A percentile compares a stretch with the other conserved stretches of the same genome.
These are phyloP conservation scores for Deilephila porcellus DNA, from an alignment of 2,888 invertebrate genomes.

Conservation along the genomic window DNA sequence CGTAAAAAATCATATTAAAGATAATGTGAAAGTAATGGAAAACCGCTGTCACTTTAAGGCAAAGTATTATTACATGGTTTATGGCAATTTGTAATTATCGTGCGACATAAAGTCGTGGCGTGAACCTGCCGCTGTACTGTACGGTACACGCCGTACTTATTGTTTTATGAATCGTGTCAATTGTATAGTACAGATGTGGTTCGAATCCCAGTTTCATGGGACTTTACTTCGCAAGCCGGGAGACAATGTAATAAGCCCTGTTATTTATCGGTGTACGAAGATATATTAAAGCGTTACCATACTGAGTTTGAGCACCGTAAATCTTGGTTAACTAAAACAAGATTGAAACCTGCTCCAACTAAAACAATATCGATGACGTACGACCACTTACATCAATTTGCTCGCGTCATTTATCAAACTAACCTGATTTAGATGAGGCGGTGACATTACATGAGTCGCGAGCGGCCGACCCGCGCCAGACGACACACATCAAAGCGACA, in stretches of 20 bases:
- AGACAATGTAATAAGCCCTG: background rate
- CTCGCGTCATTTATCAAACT: slow-evolving; percentile 60
- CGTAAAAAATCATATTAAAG: too few species aligned
- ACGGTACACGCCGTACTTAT: slow-evolving; percentile 4
- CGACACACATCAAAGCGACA: slow-evolving; percentile 65
- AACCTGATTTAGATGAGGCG: slow-evolving; percentile 42
- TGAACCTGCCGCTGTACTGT: background rate
- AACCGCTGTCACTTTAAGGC: too few species aligned
- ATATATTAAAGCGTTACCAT: background rate
- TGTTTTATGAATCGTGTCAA: slow-evolving; percentile 22
- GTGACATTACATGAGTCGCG: slow-evolving; percentile 16
- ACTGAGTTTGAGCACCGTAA: slow-evolving; percentile 1
- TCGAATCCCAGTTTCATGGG: slow-evolving; percentile 3
- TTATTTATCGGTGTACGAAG: background rate
- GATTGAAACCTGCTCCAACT: slow-evolving; percentile 11
- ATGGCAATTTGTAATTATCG: background rate
- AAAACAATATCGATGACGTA: slow-evolving; percentile 22
- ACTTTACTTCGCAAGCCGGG: background rate
- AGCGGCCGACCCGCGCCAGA: slow-evolving; percentile 26
- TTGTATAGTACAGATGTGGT: slow-evolving; percentile 9
- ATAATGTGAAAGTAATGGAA: too few species aligned
- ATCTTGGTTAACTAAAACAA: slow-evolving; percentile 18
- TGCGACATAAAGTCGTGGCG: slow-evolving; percentile 28
- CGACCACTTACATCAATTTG: slow-evolving; percentile 40
- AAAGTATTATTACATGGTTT: background rate